phyloP scores from a whole-genome alignment of 2,113 vertebrate genomes.

The Trematocara marginatum region DNA sequence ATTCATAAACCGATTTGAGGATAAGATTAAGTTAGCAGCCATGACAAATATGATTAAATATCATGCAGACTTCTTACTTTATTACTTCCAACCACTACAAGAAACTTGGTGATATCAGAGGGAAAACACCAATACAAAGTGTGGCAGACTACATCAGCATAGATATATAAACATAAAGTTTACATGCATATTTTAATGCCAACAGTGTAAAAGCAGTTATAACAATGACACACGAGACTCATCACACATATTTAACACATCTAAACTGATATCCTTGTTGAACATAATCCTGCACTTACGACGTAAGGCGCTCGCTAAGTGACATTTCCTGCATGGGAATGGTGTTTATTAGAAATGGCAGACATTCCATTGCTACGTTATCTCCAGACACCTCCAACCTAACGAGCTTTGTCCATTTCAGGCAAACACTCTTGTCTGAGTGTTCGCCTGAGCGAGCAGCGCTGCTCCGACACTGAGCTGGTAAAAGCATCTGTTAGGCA shows the following conservation, averaged over 20 bases:
- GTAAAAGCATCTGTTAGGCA: constrained; percentile 80
- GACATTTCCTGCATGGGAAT: constrained; percentile 66
- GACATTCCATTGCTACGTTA: constrained; percentile 64
- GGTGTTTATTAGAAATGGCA: constrained; percentile 73
- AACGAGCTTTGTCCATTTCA: constrained; percentile 78
- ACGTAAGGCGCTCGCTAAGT: constrained; percentile 58
- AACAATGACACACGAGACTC: not conserved
- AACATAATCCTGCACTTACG: constrained; percentile 45
- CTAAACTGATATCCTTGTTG: constrained; percentile 40
- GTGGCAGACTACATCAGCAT: not conserved
- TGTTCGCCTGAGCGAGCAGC: constrained; percentile 66
- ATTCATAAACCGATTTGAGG: constrained; percentile 14
- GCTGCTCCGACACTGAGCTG: constrained; percentile 66
- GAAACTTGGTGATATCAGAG: not conserved
- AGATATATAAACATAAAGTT: not conserved
- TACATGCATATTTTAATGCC: constrained; percentile 28
- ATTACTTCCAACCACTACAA: not conserved
- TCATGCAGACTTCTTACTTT: not conserved
- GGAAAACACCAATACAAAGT: not conserved
- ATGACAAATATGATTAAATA: constrained; percentile 32
- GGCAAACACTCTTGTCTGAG: constrained; percentile 62
- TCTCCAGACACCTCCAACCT: constrained; percentile 75
- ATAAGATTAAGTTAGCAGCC: constrained; percentile 14
- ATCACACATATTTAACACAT: constrained; percentile 45
- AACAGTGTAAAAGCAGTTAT: not conserved